Base-by-base conservation (phyloP, 1,140 invertebrate species). In the Caerostris extrusa region DNA sequence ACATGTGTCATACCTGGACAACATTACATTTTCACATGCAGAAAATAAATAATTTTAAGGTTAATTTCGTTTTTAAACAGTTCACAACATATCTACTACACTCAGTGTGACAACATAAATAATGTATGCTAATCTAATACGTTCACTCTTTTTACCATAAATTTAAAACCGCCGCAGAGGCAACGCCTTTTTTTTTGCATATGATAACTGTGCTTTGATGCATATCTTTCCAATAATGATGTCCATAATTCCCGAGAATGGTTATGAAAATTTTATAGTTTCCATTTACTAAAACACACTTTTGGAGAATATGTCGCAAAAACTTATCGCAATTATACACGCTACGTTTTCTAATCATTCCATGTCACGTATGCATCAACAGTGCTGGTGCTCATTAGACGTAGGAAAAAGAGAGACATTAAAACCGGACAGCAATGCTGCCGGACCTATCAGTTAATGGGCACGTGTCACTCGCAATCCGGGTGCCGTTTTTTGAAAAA, bases 371-470 rank as follows among this genome's bases (percentile, higher is more conserved):
- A 77, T 50, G 10, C 34, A 60, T 90, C 69, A 81, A 12, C 17
- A n/a, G 55, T 50, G 71, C 50, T 8, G 19, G 50, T 91, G 19
- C 58, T 64, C 87, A 71, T 81, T 64, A 81, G 50, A 64, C 60
- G 83, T 83, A 55, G 81, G 50, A 34, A 17, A n/a, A 90, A 90
- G n/a, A 91, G 90, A 91, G 90, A 91, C 90, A 91, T 91, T 91
- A 91, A 91, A 85, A 82, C 60, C 67, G 85, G 82, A 86, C 90
- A 91, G 50, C 67, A 71, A 8, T 6, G 58, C 58, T 56, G 53
- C 53, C 58, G 57, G 60, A 60, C 82, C 67, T 60, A 93, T 93
- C 85, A 93, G 81, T 57, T 87, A 93, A 93, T 85, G 83, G 91
- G 83, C 60, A 83, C 83, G 83, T 87, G 91, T 93, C 91, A 56